Base-by-base conservation (phyloP, 2,888 invertebrate genomes). In the Microchrysa polita region DNA sequence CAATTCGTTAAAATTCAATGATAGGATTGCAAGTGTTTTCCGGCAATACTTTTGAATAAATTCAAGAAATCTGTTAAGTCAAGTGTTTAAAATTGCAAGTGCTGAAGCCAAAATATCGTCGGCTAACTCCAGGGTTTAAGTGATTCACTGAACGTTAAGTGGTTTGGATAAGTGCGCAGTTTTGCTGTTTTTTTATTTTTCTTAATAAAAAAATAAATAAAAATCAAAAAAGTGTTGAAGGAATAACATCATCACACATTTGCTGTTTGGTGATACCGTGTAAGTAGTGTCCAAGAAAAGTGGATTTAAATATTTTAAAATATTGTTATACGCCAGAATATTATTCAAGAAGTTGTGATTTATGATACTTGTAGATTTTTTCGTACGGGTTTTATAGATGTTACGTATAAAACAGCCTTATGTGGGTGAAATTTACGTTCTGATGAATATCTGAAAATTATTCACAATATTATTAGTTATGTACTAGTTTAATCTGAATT, bases 231-330 rank as follows among this genome's bases (percentile, higher is more conserved):
- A 2, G 2, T 55, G 55, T 55, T 18, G 22, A 4, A 55, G 55
- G 55, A 55, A 55, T 55, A 55, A 16, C 55, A 55, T 55, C 55
- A 55, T 55, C 55, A 55, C 18, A 18, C 55, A 55, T 20, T 20
- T 20, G 22, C 48, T 48, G 55, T 20, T 55, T 55, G 55, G 20
- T 55, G 22, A 55, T 55, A 55, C 18, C 18, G 55, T 55, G 55
- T 55, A 55, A 55, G 55, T 55, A 55, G 55, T 18, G 5, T 16
- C 18, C 14, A 10, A 55, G 5, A 55, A 20, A 55, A 55, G 18
- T 10, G 14, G 5, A 10, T 55, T 20, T 20, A 18, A 18, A 55
- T 7, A n/a, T 18, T 55, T 55, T 16, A 55, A 20, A 20, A 10
- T 2, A 55, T 10, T n/a, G n/a, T n/a, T n/a, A n/a, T n/a, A n/a